Evolutionary conservation across 2,113 vertebrate species (phyloP).

Genomic region (Rhombomys opimus): DNA sequence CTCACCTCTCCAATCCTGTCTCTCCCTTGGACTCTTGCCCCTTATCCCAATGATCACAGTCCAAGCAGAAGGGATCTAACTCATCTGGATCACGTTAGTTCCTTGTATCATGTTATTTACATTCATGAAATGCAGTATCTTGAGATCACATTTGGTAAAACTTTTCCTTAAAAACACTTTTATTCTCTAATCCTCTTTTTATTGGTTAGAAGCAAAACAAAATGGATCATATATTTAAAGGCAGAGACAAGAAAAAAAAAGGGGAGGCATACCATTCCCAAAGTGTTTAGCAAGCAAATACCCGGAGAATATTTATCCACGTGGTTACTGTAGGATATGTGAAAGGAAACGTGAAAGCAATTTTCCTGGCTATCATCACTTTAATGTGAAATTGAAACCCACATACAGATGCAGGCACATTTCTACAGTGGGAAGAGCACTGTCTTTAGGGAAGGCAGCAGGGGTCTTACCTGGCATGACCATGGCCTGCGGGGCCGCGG

Average conservation of each 20-base stretch:
- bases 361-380: constrained; percentile 66
- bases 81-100: constrained; percentile 51
- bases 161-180: constrained; percentile 65
- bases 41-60: not conserved
- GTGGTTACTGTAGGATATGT: constrained; percentile 54
- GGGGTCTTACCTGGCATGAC: constrained; percentile 89
- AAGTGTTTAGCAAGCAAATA: constrained; percentile 74
- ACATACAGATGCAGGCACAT: not conserved
- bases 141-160: constrained; percentile 65
- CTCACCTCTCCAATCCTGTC: not conserved
- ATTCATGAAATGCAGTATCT: constrained; percentile 51
- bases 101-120: constrained; percentile 57
- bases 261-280: constrained; percentile 54
- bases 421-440: not conserved
- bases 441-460: not conserved
- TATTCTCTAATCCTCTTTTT: constrained; percentile 74
- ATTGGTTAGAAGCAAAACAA: constrained; percentile 71
- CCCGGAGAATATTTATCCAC: constrained; percentile 70
- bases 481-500: constrained; percentile 84
- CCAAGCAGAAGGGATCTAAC: constrained; percentile 15
- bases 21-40: not conserved
- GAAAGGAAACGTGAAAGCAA: constrained; percentile 63
- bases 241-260: not conserved
- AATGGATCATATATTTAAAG: constrained; percentile 71
- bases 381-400: constrained; percentile 66